phyloP scores from a whole-genome alignment of 1,140 invertebrate species.

The Ctenoplectra terminalis region DNA sequence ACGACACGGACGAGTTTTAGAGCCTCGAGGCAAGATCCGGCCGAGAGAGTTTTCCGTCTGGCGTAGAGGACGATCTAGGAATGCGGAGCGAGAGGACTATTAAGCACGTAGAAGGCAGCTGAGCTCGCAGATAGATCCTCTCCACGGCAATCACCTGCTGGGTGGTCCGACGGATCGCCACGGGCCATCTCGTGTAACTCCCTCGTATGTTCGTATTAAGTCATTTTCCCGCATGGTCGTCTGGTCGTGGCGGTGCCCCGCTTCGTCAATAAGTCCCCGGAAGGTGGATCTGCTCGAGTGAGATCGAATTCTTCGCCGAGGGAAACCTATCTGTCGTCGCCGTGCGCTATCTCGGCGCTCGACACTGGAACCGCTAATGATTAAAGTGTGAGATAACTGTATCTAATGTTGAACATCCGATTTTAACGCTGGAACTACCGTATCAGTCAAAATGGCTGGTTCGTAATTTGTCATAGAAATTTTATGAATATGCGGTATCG shows the following conservation, averaged over 20 bases:
- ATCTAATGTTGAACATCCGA: too few species aligned
- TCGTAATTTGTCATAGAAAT: too few species aligned
- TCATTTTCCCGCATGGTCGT: constrained; percentile 64
- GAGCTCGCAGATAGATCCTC: constrained; percentile 70
- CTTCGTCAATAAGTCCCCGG: constrained; percentile 58
- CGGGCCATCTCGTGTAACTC: constrained; percentile 65
- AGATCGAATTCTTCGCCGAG: not conserved
- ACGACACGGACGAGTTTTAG: constrained; percentile 33
- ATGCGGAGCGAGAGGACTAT: constrained; percentile 64
- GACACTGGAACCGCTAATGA: too few species aligned
- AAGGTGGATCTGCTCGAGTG: constrained; percentile 28
- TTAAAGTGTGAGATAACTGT: too few species aligned
- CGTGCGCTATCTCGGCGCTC: too few species aligned
- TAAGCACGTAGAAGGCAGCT: constrained; percentile 58
- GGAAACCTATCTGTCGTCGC: not conserved
- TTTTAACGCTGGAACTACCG: too few species aligned
- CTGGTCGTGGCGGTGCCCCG: constrained; percentile 27
- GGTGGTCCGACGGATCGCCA: constrained; percentile 75
- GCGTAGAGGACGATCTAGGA: constrained; percentile 69
- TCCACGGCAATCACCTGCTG: constrained; percentile 77
- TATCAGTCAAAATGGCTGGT: too few species aligned
- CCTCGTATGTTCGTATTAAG: constrained; percentile 67
- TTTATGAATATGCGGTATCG: too few species aligned
- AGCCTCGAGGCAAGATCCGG: constrained; percentile 37
- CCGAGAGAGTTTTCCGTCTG: constrained; percentile 70